These are phyloP conservation scores for Sitta europaea DNA, from an alignment of 2,113 vertebrate species.

Conservation along the genomic window DNA sequence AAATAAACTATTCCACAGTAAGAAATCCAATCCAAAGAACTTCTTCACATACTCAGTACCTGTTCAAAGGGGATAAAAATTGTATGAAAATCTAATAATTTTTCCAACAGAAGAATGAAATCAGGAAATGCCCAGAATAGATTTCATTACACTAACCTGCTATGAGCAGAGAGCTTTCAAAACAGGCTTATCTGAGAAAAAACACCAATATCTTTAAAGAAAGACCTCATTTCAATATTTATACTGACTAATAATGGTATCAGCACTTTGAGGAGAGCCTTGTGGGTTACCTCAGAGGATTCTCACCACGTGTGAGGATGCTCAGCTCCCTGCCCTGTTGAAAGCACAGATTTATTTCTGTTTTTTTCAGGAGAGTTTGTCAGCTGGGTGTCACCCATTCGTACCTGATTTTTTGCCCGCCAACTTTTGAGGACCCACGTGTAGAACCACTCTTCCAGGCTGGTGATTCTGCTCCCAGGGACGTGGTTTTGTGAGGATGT, in stretches of 20 bases:
- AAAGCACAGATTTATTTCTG: neutral
- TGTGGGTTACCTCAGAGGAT: neutral
- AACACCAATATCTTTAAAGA: neutral
- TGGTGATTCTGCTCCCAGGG: neutral
- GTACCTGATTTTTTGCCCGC: neutral
- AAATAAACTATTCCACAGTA: neutral
- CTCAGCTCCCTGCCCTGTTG: neutral
- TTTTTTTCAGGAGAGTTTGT: neutral
- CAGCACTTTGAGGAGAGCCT: neutral
- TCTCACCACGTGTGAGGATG: rapidly evolving
- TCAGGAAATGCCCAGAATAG: neutral
- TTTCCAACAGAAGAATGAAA: neutral
- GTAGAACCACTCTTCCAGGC: neutral
- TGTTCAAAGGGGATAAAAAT: neutral
- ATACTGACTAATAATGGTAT: neutral
- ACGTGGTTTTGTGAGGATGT: neutral
- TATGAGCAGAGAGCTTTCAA: neutral
- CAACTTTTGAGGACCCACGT: neutral
- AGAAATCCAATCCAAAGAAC: neutral
- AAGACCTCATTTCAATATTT: neutral
- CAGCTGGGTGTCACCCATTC: neutral
- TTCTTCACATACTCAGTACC: neutral
- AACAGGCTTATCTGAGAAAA: neutral
- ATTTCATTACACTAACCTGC: neutral
- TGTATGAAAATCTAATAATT: neutral